Percentiles rank a stretch among this genome's conserved stretches.
Conservation (phyloP, 1,140 invertebrate species). For the Episyrphus balteatus region DNA sequence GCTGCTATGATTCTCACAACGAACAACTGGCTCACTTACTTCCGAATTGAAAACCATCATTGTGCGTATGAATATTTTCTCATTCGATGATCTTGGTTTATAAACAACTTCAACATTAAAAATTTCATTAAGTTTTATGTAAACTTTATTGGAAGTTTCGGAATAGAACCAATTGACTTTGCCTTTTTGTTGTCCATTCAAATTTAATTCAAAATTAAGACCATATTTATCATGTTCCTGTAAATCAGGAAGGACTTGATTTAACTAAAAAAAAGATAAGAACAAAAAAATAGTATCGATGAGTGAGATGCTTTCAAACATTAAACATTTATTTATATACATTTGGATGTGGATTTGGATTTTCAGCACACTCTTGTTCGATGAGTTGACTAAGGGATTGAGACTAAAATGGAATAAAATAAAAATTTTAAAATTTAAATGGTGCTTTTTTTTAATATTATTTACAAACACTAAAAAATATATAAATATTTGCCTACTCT, state of each 20-base stretch:
- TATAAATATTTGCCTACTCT: too few relatives aligned
- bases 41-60: conserved; percentile 27
- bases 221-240: conserved; percentile 25
- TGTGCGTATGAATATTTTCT: conserved; percentile 20
- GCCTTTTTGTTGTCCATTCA: neutral
- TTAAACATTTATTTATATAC: too few relatives aligned
- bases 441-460: too few relatives aligned
- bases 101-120: conserved; percentile 27
- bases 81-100: conserved; percentile 19
- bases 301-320: too few relatives aligned
- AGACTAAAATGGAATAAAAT: too few relatives aligned
- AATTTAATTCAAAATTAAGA: conserved; percentile 15
- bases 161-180: conserved; percentile 24
- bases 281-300: neutral
- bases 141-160: conserved; percentile 18
- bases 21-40: conserved; percentile 25
- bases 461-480: too few relatives aligned
- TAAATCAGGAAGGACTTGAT: conserved; percentile 21
- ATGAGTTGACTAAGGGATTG: too few relatives aligned
- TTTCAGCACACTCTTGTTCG: too few relatives aligned
- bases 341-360: too few relatives aligned
- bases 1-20: conserved; percentile 32
- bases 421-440: too few relatives aligned
- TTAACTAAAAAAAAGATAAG: conserved; percentile 8
- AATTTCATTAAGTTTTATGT: conserved; percentile 24